Base-by-base conservation (phyloP, 2,888 invertebrate genomes). In the Ormia ochracea region DNA sequence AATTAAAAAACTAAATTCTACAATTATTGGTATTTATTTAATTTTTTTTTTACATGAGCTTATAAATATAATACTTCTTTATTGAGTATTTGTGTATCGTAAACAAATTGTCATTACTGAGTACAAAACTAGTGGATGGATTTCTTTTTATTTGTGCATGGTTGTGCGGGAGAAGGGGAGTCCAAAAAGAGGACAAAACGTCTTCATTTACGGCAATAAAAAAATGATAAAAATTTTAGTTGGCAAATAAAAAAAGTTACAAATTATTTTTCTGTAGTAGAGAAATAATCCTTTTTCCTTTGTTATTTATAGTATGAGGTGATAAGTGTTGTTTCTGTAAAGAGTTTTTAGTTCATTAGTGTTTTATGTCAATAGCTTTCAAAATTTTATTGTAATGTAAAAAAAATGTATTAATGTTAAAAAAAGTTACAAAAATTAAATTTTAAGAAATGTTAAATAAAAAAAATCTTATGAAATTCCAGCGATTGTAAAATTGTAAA, bases 81-180 rank as follows among this genome's bases (percentile, higher is more conserved):
- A n/a, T n/a, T n/a, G n/a, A n/a, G n/a, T n/a, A n/a, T n/a, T n/a
- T 59, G 38, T 38, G n/a, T 10, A 4, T 31, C n/a, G 14, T 36
- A 17, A 12, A 58, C 12, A 9, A 41, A 23, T 61, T 63, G 33
- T 36, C 52, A 61, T 31, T 43, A 72, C 52, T 63, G 33, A 17
- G 38, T 50, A 19, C 56, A 28, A 26, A 48, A 59, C 26, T 43
- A 52, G 41, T 54, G 28, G 17, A 56, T 17, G n/a, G n/a, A n/a
- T n/a, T n/a, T n/a, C n/a, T n/a, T n/a, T n/a, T n/a, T n/a, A n/a
- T n/a, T n/a, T n/a, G n/a, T n/a, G n/a, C n/a, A n/a, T n/a, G n/a
- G n/a, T 70, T 68, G 21, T 65, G 33, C 12, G 17, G 50, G n/a
- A 59, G 59, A 58, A 14, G 48, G 14, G n/a, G 19, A 3, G 3